Evolutionary conservation across 23 tunicate species (phyloP).

Genomic region (Trididemnum miniatum): DNA sequence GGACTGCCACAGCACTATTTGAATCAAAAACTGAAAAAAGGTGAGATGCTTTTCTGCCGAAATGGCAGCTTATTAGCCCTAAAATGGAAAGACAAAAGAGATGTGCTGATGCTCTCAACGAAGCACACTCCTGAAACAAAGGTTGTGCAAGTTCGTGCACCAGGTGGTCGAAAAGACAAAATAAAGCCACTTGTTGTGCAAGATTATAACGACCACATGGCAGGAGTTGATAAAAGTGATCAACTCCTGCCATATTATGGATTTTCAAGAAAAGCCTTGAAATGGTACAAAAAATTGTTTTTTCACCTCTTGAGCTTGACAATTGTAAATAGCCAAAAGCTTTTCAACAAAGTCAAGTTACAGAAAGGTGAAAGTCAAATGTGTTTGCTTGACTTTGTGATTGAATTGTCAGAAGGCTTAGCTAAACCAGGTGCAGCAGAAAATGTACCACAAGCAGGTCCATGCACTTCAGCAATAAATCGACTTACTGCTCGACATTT

Average conservation of each 20-base stretch:
- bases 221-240: constrained; percentile 25
- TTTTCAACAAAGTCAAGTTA: neutral
- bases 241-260: constrained; percentile 22
- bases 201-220: neutral
- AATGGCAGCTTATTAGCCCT: constrained; percentile 4
- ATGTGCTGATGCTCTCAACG: constrained; percentile 33
- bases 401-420: no score
- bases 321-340: constrained; percentile 6
- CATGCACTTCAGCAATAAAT: no score
- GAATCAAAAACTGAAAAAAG: neutral
- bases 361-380: neutral
- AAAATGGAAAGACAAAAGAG: constrained; percentile 39
- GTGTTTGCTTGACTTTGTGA: no score
- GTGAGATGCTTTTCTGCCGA: neutral
- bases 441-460: no score
- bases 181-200: neutral
- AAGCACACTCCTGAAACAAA: constrained; percentile 6
- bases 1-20: neutral
- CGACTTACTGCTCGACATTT: no score
- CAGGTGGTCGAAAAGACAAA: neutral
- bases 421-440: no score
- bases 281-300: constrained; percentile 29
- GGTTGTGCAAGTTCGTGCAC: neutral
- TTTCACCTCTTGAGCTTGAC: constrained; percentile 28
- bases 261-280: neutral